These are phyloP conservation scores for Lemur catta DNA, from an alignment of 2,797 vertebrate genomes.

Conservation along the genomic window DNA sequence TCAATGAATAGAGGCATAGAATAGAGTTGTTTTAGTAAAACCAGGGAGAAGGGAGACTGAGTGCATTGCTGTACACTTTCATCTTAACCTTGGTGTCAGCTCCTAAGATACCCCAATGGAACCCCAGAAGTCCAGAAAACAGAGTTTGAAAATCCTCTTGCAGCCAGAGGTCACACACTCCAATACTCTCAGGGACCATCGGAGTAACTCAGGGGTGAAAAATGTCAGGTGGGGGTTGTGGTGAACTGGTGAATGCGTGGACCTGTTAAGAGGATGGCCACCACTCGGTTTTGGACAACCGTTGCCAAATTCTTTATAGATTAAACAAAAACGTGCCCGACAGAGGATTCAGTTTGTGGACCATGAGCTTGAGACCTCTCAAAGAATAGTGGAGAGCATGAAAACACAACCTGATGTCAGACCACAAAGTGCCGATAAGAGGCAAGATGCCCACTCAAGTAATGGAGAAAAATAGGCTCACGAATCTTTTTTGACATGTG, in stretches of 20 bases:
- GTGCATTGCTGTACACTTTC: not conserved
- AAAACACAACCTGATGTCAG: not conserved
- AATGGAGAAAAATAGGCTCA: not conserved
- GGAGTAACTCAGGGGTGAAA: not conserved
- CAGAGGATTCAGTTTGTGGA: not conserved
- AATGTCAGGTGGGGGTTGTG: fast-evolving
- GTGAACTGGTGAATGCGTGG: fast-evolving
- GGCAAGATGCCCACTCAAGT: not conserved
- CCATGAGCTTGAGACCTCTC: not conserved
- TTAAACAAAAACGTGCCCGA: not conserved
- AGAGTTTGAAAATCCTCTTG: not conserved
- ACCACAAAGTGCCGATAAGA: not conserved
- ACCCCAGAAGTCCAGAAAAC: not conserved
- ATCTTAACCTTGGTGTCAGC: not conserved
- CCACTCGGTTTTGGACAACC: not conserved
- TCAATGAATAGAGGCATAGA: not conserved
- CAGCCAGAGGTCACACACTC: not conserved
- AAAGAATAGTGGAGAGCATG: not conserved
- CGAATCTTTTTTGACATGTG: not conserved
- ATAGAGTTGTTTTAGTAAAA: not conserved
- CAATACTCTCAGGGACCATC: not conserved
- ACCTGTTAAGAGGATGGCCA: not conserved
- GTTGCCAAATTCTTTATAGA: not conserved
- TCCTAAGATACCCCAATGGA: not conserved
- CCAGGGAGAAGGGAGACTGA: not conserved